These are phyloP conservation scores for Hippocampus zosterae DNA, from an alignment of 2,113 vertebrate genomes.

Conservation along the genomic window DNA sequence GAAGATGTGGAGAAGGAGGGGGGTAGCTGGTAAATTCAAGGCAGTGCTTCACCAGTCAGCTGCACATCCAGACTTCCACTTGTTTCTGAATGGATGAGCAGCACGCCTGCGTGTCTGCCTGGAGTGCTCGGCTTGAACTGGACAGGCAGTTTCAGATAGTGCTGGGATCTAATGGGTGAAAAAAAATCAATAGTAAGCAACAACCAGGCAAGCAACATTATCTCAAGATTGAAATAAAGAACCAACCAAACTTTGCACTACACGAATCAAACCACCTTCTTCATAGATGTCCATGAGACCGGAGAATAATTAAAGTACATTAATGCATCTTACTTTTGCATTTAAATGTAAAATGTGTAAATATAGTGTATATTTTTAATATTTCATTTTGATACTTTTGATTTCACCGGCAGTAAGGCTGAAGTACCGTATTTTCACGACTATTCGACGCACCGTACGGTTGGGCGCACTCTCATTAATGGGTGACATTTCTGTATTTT, in stretches of 20 bases:
- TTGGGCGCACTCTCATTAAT: no score
- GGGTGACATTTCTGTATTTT: no score
- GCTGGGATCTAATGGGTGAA: slow-evolving; percentile 73
- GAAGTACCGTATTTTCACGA: no score
- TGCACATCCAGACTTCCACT: slow-evolving; percentile 74
- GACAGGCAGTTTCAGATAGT: slow-evolving; percentile 92
- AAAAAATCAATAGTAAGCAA: neutral
- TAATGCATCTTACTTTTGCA: no score
- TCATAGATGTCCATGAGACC: neutral
- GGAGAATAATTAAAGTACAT: neutral
- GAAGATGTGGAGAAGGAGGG: neutral
- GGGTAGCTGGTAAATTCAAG: slow-evolving; percentile 36
- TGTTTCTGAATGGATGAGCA: slow-evolving; percentile 76
- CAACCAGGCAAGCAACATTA: neutral
- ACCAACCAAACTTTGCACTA: neutral
- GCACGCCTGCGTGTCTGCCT: slow-evolving; percentile 76
- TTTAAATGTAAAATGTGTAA: no score
- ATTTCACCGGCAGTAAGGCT: no score
- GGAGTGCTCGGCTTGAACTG: slow-evolving; percentile 81
- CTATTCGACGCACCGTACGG: no score
- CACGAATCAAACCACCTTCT: neutral
- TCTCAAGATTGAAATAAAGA: neutral
- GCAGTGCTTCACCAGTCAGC: slow-evolving; percentile 80
- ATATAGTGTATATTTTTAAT: no score
- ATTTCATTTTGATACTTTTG: no score